Conservation (phyloP, 2,113 vertebrate genomes). For the Hassar affinis region DNA sequence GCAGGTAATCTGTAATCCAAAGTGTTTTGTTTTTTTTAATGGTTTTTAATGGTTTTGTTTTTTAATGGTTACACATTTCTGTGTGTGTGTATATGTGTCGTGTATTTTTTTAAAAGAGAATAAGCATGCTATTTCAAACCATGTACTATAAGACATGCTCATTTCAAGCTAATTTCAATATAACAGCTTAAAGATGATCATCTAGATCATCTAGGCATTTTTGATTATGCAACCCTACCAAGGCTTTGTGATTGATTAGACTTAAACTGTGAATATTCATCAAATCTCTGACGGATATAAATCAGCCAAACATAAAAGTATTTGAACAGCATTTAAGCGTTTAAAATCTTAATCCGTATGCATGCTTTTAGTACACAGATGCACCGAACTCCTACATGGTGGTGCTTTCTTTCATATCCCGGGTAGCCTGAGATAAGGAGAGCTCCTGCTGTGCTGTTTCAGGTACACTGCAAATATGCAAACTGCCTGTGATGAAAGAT, state of each 20-base stretch:
- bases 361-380: background rate
- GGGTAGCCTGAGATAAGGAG: slow-evolving; percentile 46
- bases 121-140: background rate
- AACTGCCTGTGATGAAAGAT: slow-evolving; percentile 53
- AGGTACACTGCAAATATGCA: slow-evolving; percentile 61
- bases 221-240: background rate
- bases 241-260: background rate
- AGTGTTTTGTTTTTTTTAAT: too few relatives aligned
- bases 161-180: background rate
- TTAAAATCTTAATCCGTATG: background rate
- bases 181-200: background rate
- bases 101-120: background rate
- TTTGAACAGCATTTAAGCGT: background rate
- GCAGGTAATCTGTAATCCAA: background rate
- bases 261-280: background rate
- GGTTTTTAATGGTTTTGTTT: too few relatives aligned
- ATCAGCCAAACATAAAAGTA: background rate
- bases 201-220: background rate
- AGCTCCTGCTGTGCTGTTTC: slow-evolving; percentile 46
- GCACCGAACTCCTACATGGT: slow-evolving; percentile 20
- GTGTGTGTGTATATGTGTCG: too few relatives aligned
- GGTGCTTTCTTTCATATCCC: slow-evolving; percentile 43
- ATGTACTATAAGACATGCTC: background rate
- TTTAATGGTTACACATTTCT: background rate
- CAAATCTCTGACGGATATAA: background rate